Percentiles rank a stretch among this genome's conserved stretches.
phyloP scores from a whole-genome alignment of 2,888 invertebrate species.

The Aporophyla lueneburgensis region DNA sequence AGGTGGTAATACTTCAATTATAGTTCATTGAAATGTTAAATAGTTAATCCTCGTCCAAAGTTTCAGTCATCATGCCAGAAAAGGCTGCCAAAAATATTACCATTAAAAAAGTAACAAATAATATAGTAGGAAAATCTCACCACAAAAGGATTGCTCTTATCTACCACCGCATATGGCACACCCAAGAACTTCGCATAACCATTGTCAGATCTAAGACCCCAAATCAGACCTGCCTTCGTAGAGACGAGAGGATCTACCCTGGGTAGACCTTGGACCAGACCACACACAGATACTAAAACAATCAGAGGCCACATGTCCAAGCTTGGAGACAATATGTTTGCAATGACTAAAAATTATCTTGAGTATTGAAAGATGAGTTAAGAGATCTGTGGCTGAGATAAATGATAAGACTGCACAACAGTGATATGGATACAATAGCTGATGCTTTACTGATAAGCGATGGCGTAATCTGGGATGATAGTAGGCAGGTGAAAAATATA shows the following conservation, averaged over 20 bases:
- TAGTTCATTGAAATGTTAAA: no score
- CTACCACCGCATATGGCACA: slow-evolving; percentile 68
- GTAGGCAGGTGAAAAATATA: neutral
- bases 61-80: neutral
- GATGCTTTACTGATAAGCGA: neutral
- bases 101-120: neutral
- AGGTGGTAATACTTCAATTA: no score
- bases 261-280: slow-evolving; percentile 14
- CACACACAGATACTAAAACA: slow-evolving; percentile 21
- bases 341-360: slow-evolving; percentile 1
- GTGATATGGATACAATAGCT: neutral
- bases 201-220: slow-evolving; percentile 55
- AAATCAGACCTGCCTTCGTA: slow-evolving; percentile 62
- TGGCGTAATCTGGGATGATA: neutral
- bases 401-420: neutral
- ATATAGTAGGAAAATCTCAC: slow-evolving; percentile 37
- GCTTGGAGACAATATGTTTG: neutral
- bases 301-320: slow-evolving; percentile 24
- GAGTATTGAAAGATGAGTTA: neutral
- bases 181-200: slow-evolving; percentile 68
- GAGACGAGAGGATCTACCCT: slow-evolving; percentile 65
- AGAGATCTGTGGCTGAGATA: neutral
- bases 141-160: slow-evolving; percentile 65
- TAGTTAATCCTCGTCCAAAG: no score
- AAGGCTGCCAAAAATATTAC: neutral